phyloP scores from a whole-genome alignment of 2,888 invertebrate genomes.

The Tenthredo scrophulariae region DNA sequence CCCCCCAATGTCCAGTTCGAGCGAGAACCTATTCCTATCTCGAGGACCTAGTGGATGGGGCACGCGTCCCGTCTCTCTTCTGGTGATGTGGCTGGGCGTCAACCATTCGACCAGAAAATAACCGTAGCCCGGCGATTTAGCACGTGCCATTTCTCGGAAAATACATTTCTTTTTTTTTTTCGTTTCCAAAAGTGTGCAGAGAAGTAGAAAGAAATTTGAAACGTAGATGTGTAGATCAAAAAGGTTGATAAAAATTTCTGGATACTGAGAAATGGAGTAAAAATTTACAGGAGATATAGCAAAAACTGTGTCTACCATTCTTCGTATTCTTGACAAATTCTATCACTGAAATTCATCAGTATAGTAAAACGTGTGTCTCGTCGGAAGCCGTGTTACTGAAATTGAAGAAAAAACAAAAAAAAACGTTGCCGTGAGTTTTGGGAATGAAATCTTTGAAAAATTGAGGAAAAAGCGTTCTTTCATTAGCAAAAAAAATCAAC shows the following conservation, averaged over 20 bases:
- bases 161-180: background rate
- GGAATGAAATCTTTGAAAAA: no score
- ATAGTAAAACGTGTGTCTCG: no score
- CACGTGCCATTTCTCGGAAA: constrained; percentile 46
- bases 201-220: background rate
- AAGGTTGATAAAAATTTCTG: background rate
- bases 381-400: no score
- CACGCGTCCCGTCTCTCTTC: constrained; percentile 30
- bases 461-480: no score
- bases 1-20: constrained; percentile 22
- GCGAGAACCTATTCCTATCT: constrained; percentile 11
- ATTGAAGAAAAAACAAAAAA: no score
- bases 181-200: background rate
- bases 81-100: background rate
- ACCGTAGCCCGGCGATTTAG: background rate
- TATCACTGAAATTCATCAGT: no score
- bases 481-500: no score
- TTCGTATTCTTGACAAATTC: no score
- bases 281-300: no score
- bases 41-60: constrained; percentile 23
- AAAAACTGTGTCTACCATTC: no score
- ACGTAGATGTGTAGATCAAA: background rate
- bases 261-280: background rate
- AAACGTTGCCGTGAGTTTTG: no score
- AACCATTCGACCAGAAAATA: constrained; percentile 21